Base-by-base conservation (phyloP, 2,888 invertebrate species). In the Oscheius sp. region DNA sequence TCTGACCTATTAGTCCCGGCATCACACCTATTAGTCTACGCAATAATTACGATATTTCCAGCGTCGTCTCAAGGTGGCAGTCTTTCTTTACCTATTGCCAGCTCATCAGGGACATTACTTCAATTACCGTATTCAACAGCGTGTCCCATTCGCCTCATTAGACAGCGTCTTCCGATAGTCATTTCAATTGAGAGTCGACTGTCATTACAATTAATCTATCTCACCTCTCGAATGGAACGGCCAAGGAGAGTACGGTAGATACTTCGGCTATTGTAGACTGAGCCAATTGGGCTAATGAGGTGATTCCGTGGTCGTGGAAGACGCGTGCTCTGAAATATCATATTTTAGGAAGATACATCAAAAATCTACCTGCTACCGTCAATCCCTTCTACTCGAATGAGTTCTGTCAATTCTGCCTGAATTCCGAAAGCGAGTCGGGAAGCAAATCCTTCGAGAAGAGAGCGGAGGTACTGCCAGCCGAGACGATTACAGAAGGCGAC, bases 401-500 rank as follows among this genome's bases (percentile, higher is more conserved):
- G 91, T 89, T 98, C 97, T 79, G 96, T 92, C 55, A 99, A 91
- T 89, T 99, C 97, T 33, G 94, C 92, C 88, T 95, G 94, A 60
- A 98, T 94, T 29, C 86, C 84, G 59, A 98, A 97, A 87, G 95
- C 94, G 57, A 99, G 92, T 21, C 98, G 93, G 86, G 94, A 94
- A 91, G 97, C 96, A 90, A 99, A 97, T 90, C 96, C 95, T 0
- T 94, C 93, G 57, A 99, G 92, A 55, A 99, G 91, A 80, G 95
- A 91, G 89, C 96, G 94, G 87, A 99, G 92, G 89, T 94, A 94
- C 80, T 92, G 93, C 97, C 98, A 99, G 35, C 96, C 95, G 11
- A 99, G 91, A 71, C 95, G 93, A 79, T 93, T 93, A 90, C 96
- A 96, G 91, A 99, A 98, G n/a, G 94, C 93, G 2, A 96, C 95